Percentiles rank a stretch among this genome's conserved stretches.
Evolutionary conservation across 2,797 vertebrate species (phyloP).

Genomic region (Lagorchestes hirsutus): DNA sequence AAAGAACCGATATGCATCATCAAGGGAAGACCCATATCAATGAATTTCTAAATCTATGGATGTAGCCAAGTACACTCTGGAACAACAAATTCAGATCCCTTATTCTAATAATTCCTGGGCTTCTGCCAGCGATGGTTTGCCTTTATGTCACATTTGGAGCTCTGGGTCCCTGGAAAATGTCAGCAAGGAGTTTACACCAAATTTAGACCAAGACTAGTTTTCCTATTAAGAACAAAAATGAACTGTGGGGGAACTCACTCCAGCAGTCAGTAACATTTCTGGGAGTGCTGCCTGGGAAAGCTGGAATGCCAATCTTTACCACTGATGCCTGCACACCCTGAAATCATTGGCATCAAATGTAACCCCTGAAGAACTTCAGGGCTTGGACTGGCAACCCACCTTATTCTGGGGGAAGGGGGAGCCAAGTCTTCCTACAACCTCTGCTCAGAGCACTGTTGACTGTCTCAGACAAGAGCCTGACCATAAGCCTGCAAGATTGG

Average conservation of each 20-base stretch:
- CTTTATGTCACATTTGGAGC: conserved; percentile 11
- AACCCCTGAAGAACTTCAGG: conserved; percentile 11
- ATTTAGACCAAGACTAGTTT: neutral
- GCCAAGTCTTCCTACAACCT: neutral
- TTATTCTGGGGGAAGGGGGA: conserved; percentile 22
- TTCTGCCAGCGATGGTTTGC: neutral
- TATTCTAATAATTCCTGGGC: neutral
- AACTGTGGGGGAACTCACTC: neutral
- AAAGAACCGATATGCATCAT: neutral
- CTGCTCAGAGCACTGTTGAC: conserved; percentile 22
- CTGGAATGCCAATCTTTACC: rapidly evolving
- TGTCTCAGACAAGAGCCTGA: conserved; percentile 33
- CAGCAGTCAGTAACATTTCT: neutral
- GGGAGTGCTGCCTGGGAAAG: neutral
- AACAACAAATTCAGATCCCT: neutral
- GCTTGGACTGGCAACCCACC: neutral
- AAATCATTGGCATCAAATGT: neutral
- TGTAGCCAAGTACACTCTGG: neutral
- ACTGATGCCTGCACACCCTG: neutral
- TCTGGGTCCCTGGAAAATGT: conserved; percentile 8
- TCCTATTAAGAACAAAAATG: neutral
- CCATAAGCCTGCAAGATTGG: conserved; percentile 5
- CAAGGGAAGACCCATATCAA: neutral
- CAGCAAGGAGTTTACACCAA: neutral
- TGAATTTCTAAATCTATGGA: neutral